Percentiles rank a stretch among this genome's conserved stretches.
Evolutionary conservation across 2,113 vertebrate species (phyloP).

Genomic region (Zosterops pallidus): DNA sequence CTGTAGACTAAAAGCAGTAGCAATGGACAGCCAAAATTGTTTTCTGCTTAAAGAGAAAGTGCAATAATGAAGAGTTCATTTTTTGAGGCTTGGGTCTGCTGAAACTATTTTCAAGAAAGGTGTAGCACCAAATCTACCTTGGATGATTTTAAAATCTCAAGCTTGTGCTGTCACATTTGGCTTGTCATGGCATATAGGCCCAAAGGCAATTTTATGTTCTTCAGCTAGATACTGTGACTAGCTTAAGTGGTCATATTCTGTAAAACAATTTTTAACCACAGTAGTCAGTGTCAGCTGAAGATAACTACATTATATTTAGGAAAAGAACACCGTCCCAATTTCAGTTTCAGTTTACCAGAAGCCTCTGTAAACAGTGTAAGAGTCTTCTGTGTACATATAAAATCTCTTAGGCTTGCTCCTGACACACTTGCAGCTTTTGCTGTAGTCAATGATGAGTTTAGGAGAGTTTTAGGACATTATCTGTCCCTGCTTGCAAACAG

Average conservation of each 20-base stretch:
- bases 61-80: background rate
- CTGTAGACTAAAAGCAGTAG: background rate
- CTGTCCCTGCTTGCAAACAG: background rate
- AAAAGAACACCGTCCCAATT: accelerated
- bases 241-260: background rate
- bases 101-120: background rate
- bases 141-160: background rate
- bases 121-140: background rate
- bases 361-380: background rate
- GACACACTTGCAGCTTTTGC: background rate
- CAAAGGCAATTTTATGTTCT: background rate
- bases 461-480: background rate
- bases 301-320: background rate
- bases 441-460: background rate
- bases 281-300: background rate
- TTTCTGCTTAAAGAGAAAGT: background rate
- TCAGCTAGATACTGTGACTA: accelerated
- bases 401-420: background rate
- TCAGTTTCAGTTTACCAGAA: background rate
- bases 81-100: background rate
- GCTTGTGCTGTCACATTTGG: background rate
- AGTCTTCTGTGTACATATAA: accelerated
- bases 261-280: background rate
- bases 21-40: background rate
- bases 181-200: background rate